Conservation (phyloP, 2,113 vertebrate species). For the Oreotragus oreotragus region DNA sequence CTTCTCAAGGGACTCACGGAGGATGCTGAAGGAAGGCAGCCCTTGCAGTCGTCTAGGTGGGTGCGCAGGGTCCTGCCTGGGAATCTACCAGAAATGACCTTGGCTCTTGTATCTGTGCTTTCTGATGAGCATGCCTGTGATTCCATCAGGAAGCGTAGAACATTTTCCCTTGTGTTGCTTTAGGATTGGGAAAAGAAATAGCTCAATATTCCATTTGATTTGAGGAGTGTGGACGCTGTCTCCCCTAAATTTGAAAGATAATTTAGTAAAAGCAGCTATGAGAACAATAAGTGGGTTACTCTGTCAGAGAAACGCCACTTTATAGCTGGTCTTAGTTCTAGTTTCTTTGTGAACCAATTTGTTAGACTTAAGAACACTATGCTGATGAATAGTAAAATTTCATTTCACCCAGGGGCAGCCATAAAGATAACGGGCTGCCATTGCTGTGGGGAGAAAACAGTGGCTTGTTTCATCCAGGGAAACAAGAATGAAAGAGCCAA, state of each 20-base stretch:
- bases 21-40: neutral
- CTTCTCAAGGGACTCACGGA: neutral
- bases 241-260: neutral
- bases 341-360: conserved; percentile 31
- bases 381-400: conserved; percentile 56
- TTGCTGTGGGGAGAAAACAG: neutral
- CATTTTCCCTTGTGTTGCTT: neutral
- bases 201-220: conserved; percentile 21
- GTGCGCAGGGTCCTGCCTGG: neutral
- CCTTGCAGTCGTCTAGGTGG: neutral
- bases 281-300: neutral
- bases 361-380: conserved; percentile 42
- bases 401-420: conserved; percentile 4
- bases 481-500: conserved; percentile 47
- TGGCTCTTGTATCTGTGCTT: neutral
- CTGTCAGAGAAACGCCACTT: neutral
- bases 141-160: neutral
- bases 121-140: neutral
- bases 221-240: neutral
- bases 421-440: conserved; percentile 44
- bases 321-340: conserved; percentile 27
- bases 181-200: neutral
- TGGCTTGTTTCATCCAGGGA: conserved; percentile 21
- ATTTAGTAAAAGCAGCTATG: conserved; percentile 28
- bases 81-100: neutral